Conservation (phyloP, 2,888 invertebrate species). For the Hylaea fasciaria region DNA sequence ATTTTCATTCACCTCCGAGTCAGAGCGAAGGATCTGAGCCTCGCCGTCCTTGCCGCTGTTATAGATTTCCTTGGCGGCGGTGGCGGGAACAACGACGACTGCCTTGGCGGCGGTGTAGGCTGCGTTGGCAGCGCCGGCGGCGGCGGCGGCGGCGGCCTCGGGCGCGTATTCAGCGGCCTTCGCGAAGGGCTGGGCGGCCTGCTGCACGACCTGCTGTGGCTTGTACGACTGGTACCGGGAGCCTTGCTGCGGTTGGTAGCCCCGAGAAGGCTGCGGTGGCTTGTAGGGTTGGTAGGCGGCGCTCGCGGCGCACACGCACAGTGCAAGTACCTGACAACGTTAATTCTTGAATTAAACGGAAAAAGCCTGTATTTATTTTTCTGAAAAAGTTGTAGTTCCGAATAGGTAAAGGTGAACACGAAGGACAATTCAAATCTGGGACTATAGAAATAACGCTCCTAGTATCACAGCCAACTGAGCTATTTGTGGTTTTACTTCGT, state of each 20-base stretch:
- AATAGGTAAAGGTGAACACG: too few relatives aligned
- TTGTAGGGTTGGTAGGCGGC: conserved; percentile 42
- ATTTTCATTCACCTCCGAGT: conserved; percentile 46
- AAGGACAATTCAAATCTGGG: too few relatives aligned
- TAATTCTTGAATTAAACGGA: too few relatives aligned
- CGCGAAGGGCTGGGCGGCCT: conserved; percentile 33
- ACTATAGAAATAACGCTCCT: too few relatives aligned
- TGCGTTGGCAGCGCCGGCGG: conserved; percentile 14
- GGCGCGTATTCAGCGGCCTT: conserved; percentile 15
- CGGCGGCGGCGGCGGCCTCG: conserved; percentile 28
- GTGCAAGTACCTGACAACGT: conserved; percentile 53
- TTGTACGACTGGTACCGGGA: conserved; percentile 16
- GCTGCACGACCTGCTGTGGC: conserved; percentile 16
- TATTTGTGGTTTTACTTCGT: too few relatives aligned
- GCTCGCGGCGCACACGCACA: conserved; percentile 58
- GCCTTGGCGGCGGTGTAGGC: conserved; percentile 19
- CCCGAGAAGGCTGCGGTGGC: conserved; percentile 2
- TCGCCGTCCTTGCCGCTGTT: conserved; percentile 39
- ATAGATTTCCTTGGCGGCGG: conserved; percentile 24
- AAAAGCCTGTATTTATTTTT: too few relatives aligned
- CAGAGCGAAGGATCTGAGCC: conserved; percentile 49
- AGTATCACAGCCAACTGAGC: too few relatives aligned
- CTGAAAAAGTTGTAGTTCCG: too few relatives aligned
- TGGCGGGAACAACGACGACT: conserved; percentile 1
- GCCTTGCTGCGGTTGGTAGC: conserved; percentile 19